phyloP scores from a whole-genome alignment of 2,797 vertebrate genomes.

The Sparidentex hasta region DNA sequence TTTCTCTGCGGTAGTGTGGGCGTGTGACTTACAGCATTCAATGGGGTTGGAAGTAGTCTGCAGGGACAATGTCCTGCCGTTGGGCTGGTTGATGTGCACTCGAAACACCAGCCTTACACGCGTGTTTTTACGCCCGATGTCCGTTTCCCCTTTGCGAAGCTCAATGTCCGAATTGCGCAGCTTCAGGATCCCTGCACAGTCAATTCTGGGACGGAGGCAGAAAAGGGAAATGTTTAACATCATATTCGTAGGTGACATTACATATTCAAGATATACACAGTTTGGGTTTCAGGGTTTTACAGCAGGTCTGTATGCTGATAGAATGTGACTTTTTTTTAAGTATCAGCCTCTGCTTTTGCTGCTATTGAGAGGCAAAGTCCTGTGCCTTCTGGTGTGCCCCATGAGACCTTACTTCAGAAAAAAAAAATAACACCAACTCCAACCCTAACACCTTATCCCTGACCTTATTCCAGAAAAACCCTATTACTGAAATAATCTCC shows the following conservation, averaged over 20 bases:
- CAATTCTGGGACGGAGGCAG: conserved; percentile 86
- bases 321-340: neutral
- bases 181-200: conserved; percentile 97
- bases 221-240: neutral
- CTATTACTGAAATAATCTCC: too few species aligned
- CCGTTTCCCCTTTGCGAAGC: conserved; percentile 96
- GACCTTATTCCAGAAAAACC: too few species aligned
- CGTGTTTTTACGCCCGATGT: conserved; percentile 97
- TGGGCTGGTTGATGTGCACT: conserved; percentile 94
- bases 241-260: conserved; percentile 2
- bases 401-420: too few species aligned
- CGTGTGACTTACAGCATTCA: conserved; percentile 94
- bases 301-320: neutral
- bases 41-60: conserved; percentile 95
- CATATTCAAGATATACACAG: neutral
- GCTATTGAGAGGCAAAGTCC: neutral
- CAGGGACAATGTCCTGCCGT: conserved; percentile 92
- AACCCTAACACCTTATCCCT: too few species aligned
- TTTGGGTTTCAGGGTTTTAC: conserved; percentile 20
- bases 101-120: conserved; percentile 95
- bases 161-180: conserved; percentile 97
- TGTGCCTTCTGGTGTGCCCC: too few species aligned
- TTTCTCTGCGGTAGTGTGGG: conserved; percentile 9
- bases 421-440: too few species aligned
- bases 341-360: neutral